Conservation (phyloP, 35 echinoderm and acorn worm genomes). For the Heliocidaris erythrogramma region DNA sequence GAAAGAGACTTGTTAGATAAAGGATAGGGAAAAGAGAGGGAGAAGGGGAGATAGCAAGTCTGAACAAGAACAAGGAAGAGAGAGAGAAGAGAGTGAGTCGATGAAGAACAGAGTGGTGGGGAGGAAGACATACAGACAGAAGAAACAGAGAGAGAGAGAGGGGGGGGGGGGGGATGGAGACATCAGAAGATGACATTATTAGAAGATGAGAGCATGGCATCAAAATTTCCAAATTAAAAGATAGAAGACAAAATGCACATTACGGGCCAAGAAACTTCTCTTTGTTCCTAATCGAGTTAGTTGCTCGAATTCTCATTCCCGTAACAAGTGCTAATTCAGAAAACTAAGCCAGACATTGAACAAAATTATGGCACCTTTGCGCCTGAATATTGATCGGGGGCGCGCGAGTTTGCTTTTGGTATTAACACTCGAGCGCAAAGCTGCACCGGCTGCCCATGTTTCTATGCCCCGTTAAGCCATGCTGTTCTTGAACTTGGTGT, state of each 20-base stretch:
- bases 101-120: not conserved
- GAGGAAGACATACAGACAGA: not conserved
- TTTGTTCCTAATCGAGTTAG: not conserved
- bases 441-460: not conserved
- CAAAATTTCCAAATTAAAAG: not conserved
- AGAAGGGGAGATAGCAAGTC: no score
- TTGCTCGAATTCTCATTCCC: not conserved
- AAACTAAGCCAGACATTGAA: not conserved
- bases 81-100: not conserved
- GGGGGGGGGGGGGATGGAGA: not conserved
- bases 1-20: no score
- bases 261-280: not conserved
- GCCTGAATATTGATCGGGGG: slow-evolving; percentile 7
- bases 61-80: no score
- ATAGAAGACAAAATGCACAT: not conserved
- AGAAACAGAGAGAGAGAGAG: not conserved
- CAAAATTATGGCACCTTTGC: not conserved
- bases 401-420: slow-evolving; percentile 30
- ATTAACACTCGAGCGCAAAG: not conserved
- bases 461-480: not conserved
- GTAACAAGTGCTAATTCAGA: slow-evolving; percentile 9
- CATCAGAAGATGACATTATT: not conserved
- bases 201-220: not conserved
- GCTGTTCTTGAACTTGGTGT: slow-evolving; percentile 14
- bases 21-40: no score